These are phyloP conservation scores for Myripristis murdjan DNA, from an alignment of 2,797 vertebrate species.

Conservation along the genomic window DNA sequence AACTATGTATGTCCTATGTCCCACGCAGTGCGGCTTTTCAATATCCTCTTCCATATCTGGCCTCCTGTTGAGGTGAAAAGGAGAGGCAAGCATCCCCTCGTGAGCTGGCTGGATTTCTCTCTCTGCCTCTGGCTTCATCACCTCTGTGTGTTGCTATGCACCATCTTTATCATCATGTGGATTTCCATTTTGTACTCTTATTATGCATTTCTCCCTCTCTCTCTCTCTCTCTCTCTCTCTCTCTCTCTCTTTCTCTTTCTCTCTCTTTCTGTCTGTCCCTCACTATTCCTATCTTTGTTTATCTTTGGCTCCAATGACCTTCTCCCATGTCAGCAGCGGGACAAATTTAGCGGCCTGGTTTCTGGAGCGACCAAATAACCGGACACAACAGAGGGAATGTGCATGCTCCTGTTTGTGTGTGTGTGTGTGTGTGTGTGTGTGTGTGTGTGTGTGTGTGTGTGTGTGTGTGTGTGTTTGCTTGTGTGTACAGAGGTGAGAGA, in stretches of 20 bases:
- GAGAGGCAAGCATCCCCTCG: not conserved
- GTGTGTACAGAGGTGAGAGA: conserved; percentile 48
- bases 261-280: conserved; percentile 42
- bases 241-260: conserved; percentile 1
- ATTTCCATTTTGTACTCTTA: not conserved
- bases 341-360: conserved; percentile 85
- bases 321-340: conserved; percentile 82
- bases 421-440: conserved; percentile 21
- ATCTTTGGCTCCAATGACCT: conserved; percentile 82
- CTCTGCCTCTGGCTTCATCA: not conserved
- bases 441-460: conserved; percentile 14
- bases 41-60: conserved; percentile 28
- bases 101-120: not conserved
- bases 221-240: conserved; percentile 14
- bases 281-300: conserved; percentile 72
- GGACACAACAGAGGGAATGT: conserved; percentile 78
- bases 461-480: conserved; percentile 22
- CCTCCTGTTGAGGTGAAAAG: conserved; percentile 5
- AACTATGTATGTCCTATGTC: conserved; percentile 37
- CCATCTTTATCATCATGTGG: not conserved
- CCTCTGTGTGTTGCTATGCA: not conserved
- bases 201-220: conserved; percentile 31
- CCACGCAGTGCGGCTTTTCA: conserved; percentile 18
- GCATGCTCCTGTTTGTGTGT: conserved; percentile 37
- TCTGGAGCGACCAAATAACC: conserved; percentile 85